Evolutionary conservation across 2,113 vertebrate genomes (phyloP).

Genomic region (Chaetops frenatus): DNA sequence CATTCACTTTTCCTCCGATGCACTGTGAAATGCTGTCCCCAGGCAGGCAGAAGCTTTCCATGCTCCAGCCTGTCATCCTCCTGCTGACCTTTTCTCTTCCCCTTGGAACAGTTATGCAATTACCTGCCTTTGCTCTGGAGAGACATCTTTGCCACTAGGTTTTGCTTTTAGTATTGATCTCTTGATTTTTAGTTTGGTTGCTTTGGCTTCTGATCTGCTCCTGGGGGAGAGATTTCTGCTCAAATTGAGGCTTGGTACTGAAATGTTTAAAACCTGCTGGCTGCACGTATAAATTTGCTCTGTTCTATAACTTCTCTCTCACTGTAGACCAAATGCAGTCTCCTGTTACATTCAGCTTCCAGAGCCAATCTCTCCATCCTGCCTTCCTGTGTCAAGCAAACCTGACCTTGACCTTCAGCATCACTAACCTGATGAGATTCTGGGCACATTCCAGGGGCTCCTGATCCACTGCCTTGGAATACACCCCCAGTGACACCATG

Average conservation of each 20-base stretch:
- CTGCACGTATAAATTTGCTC: neutral
- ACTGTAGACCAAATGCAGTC: neutral
- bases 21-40: neutral
- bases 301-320: neutral
- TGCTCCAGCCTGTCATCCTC: neutral
- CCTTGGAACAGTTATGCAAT: conserved; percentile 1
- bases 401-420: neutral
- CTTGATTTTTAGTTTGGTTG: neutral
- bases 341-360: neutral
- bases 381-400: neutral
- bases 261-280: neutral
- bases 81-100: conserved; percentile 33
- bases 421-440: neutral
- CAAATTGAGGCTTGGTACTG: neutral
- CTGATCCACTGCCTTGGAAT: neutral
- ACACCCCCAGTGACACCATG: neutral
- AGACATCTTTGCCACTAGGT: neutral
- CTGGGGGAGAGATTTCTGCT: neutral
- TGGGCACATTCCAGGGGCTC: neutral
- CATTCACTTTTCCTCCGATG: neutral
- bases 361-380: neutral
- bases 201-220: neutral
- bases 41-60: neutral
- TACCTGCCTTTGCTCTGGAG: neutral
- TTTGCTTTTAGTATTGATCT: neutral